Evolutionary conservation across 2,797 vertebrate genomes (phyloP), one percentile per base, ranked within the genome.

Genomic region (Lagocephalus sceleratus): DNA sequence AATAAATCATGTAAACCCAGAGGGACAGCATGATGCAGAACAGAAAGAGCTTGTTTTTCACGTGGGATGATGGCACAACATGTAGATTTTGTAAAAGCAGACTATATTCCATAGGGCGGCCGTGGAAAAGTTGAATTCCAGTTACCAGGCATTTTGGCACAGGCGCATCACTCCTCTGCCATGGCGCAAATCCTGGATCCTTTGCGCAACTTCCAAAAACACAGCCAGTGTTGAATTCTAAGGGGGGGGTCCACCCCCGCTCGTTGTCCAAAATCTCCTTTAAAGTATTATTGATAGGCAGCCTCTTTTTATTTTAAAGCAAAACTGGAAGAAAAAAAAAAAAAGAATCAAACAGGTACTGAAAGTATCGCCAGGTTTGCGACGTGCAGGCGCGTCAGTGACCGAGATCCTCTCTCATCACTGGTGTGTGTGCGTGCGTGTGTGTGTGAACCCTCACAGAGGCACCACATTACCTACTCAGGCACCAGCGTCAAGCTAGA

Each of bases 1-100:
- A 97, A 70, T 94, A 96, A 39, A 98, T 89, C 92, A 95, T 91
- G 19, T 94, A 98, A 14, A 94, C 90, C 94, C 95, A 98, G 56
- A 98, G 81, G 60, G 92, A 93, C 73, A 98, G 79, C 95, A 98
- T 98, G 86, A 92, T 91, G 92, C 91, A 91, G 48, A 95, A 81
- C 15, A 94, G 88, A 25, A 94, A 88, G 4, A 96, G 88, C 91
- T 91, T 95, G 85, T 93, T 94, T 86, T 91, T 95, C 86, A 93
- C 89, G 83, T 90, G 90, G 78, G 91, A 86, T 84, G 85, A 82
- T 83, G 86, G 80, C 85, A 92, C 87, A 78, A 90, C 94, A 94
- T 94, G 89, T 84, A 92, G 86, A 76, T 84, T 88, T 82, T 89
- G 86, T 69, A 91, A 63, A 78, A 88, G 88, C 86, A 91, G 84